Percentiles rank a stretch among this genome's conserved stretches.
phyloP scores from a whole-genome alignment of 2,888 invertebrate species.

The Noctua comes region DNA sequence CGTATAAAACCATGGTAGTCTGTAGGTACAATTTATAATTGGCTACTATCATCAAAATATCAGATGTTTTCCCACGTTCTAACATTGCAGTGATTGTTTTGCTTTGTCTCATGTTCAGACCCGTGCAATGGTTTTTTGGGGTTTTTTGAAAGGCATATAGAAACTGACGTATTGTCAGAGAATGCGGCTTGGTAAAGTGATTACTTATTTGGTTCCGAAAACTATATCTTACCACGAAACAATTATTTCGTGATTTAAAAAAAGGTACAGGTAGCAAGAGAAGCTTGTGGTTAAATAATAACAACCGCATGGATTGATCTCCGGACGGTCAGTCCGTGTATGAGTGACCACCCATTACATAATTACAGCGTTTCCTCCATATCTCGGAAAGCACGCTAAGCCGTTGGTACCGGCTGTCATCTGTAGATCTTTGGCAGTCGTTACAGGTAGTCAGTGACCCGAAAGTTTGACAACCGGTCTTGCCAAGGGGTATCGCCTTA shows the following conservation, averaged over 20 bases:
- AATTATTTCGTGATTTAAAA: neutral
- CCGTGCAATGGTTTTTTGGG: slow-evolving; percentile 10
- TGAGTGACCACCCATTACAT: neutral
- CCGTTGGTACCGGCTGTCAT: neutral
- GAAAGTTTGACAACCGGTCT: neutral
- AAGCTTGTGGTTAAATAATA: neutral
- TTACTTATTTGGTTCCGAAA: neutral
- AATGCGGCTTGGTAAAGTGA: neutral
- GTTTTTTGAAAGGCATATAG: neutral
- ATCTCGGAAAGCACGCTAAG: neutral
- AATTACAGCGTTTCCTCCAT: neutral
- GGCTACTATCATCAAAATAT: slow-evolving; percentile 15
- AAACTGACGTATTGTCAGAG: neutral
- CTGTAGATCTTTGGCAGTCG: neutral
- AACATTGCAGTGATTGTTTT: slow-evolving; percentile 19
- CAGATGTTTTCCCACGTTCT: slow-evolving; percentile 41
- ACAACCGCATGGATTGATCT: neutral
- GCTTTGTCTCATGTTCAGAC: slow-evolving; percentile 9
- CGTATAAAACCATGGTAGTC: neutral
- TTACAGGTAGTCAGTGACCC: neutral
- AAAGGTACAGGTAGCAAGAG: neutral
- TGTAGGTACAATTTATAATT: slow-evolving; percentile 25
- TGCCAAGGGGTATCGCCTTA: neutral
- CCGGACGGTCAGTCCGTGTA: neutral
- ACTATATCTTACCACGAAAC: neutral